phyloP scores from a whole-genome alignment of 2,113 vertebrate species.

The rabbit (Oryctolagus cuniculus) region mOryCun1.1 NC_091448.1:8920501-8921000 shows the following conservation, averaged over 20 bases:
- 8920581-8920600: background rate
- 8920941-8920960: background rate
- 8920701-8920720: background rate
- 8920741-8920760: background rate
- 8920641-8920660: conserved; percentile 27
- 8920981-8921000: background rate
- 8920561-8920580: background rate
- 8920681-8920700: background rate
- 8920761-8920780: background rate
- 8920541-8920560: background rate
- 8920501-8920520: background rate
- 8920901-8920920: background rate
- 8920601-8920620: background rate
- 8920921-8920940: background rate
- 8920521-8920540: background rate
- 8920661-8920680: background rate
- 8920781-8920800: background rate
- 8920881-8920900: background rate
- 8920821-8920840: background rate
- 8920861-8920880: background rate
- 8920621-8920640: background rate
- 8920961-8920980: background rate
- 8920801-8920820: conserved; percentile 6
- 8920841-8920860: background rate
- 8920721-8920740: background rate